Base-by-base conservation (phyloP, 2,888 invertebrate genomes). In the Drosophila meridionalis region DNA sequence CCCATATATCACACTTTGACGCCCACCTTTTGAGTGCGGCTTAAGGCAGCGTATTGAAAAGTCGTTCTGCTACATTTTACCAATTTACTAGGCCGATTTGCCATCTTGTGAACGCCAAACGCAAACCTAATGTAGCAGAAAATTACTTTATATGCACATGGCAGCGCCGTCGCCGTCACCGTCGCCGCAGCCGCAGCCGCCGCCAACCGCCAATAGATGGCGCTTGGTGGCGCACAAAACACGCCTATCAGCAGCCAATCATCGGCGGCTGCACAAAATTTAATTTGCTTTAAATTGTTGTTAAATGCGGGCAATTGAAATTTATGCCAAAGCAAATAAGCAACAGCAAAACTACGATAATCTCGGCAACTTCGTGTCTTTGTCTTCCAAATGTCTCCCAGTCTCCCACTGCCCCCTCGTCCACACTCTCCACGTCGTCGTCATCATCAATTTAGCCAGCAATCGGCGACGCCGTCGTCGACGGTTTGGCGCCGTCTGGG, bases 271-370 rank as follows among this genome's bases (percentile, higher is more conserved):
- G 68, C 74, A 76, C 65, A 76, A 86, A 88, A 83, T 88, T 83
- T 90, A 87, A 87, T 87, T 90, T 82, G 87, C 87, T 80, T 88
- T 89, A 87, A 87, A 90, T 87, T 87, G 87, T 83, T 90, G 90
- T 72, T 90, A 87, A 90, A 86, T 86, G 87, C 89, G 89, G 88
- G 71, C 89, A 87, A 90, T 87, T 87, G 90, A 90, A 89, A 89
- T 87, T 90, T 87, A 90, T 87, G 87, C 88, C 83, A 88, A 76
- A 68, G 40, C 75, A 66, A 74, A 62, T 69, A 71, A 73, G 62
- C 67, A 73, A 70, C 36, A 74, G 56, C 58, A 53, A 72, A 73
- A 59, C 71, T 50, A 75, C 76, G 83, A 86, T 88, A 88, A 86
- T 89, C 89, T 89, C 86, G 62, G 71, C 68, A 67, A 61, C 69